Percentiles rank a stretch among this genome's conserved stretches.
Conservation (phyloP, 2,797 vertebrate species). For the Chromobotia macracanthus region DNA sequence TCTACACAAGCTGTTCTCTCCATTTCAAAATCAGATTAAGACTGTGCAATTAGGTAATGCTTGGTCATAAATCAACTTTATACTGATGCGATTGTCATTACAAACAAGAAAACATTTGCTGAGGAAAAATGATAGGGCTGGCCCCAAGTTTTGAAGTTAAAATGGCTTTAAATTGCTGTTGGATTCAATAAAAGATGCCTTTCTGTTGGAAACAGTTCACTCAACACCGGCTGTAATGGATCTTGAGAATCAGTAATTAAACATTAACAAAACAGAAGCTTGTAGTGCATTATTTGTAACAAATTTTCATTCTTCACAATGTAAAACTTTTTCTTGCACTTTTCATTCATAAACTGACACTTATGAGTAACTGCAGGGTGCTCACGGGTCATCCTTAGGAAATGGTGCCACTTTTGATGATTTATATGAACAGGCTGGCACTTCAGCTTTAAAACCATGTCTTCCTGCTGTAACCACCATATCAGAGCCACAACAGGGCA, state of each 20-base stretch:
- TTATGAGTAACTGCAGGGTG: no score
- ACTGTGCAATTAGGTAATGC: constrained; percentile 5
- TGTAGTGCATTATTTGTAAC: constrained; percentile 65
- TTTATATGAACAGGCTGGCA: no score
- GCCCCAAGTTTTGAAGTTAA: constrained; percentile 63
- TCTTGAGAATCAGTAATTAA: constrained; percentile 79
- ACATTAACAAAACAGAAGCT: constrained; percentile 75
- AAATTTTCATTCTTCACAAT: constrained; percentile 20
- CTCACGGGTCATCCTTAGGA: no score
- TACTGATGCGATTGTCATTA: constrained; percentile 51
- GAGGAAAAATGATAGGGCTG: constrained; percentile 58
- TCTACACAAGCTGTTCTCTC: no score
- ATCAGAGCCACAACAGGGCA: no score
- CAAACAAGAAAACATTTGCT: constrained; percentile 47
- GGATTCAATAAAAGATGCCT: constrained; percentile 67
- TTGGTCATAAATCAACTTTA: constrained; percentile 38
- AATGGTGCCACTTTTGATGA: no score
- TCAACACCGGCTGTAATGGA: constrained; percentile 73
- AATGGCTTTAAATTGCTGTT: constrained; percentile 60
- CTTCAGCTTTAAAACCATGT: no score
- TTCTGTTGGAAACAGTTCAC: constrained; percentile 63
- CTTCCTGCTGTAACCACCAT: no score
- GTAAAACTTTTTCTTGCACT: neutral
- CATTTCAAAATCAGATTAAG: neutral
- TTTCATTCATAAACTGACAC: no score